Base-by-base conservation (phyloP, 1,140 invertebrate genomes). In the Parasteatoda tepidariorum region DNA sequence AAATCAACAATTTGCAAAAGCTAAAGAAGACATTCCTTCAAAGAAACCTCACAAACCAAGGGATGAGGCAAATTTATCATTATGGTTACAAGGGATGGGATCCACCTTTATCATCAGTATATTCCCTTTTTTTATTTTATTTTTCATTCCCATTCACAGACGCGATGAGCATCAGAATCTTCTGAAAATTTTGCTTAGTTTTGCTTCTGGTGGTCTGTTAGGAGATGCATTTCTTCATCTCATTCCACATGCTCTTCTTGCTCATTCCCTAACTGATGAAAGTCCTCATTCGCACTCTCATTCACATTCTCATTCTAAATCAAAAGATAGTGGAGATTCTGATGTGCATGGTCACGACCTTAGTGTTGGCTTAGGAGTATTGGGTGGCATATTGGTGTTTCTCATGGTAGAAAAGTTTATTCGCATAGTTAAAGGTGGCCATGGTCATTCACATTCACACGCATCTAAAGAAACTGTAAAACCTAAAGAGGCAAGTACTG, bases 201-300 rank as follows among this genome's bases (percentile, higher is more conserved):
- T 99, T 91, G 97, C 96, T 7, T 97, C 96, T 6, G 97, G 97
- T 66, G 97, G 97, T 83, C 90, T 99, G 13, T 90, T 99, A 2
- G 97, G 97, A 9, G 97, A 99, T 91, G 97, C 97, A 5, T 99
- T 99, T 90, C 90, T 99, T 2, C 97, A 99, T 91, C 90, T 99
- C 30, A 99, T 99, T 88, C 97, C 97, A 41, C 97, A 99, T 91
- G 96, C 97, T 22, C 91, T 97, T 2, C 90, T 93, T 54, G 92
- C 93, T 26, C 87, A 89, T 81, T 66, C 86, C 31, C 68, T 90
- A 87, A 90, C 94, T 84, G 79, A 55, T 22, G 88, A 91, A 74
- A 87, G 91, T 84, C 86, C 87, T 22, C 91, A 91, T 24, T 87
- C 87, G 0, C 66, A 59, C 54, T 73, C 67, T 48, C 68, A 86